Evolutionary conservation across 1,140 invertebrate species (phyloP), one percentile per base, ranked within the genome.

Genomic region (Lanistes nyassanus): DNA sequence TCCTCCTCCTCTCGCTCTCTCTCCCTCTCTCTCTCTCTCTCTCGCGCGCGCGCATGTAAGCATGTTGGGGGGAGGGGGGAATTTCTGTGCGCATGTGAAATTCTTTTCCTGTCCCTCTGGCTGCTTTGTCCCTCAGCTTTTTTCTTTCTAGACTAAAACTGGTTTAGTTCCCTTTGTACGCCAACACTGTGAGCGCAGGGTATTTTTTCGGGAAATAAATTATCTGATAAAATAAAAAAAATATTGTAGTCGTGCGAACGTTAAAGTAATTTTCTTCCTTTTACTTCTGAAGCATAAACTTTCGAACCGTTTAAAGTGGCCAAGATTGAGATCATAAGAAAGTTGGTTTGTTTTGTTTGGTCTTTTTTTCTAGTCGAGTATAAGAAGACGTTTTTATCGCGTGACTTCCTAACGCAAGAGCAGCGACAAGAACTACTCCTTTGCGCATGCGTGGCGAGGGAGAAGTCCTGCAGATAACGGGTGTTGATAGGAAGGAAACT

Each of bases 251-350:
- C 19, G 31, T 69, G n/a, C 4, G 47, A 47, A 29, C 47, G n/a
- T 55, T 60, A 72, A 60, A 72, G 70, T 29, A 37, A 72, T 72
- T 72, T 42, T 34, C 56, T 58, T 72, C 70, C 56, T 72, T 56
- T 72, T 72, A 72, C 26, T 37, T 55, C 31, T 72, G 55, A 72
- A 62, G 55, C 70, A 55, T 72, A 56, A 72, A 72, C 26, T 60
- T 60, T 36, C 36, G 26, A 60, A 58, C 55, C 60, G 7, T 55
- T 60, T n/a, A 55, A 42, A 55, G 42, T 72, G 56, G 37, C 70
- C 70, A 26, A 55, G 70, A 60, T 60, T 5, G 70, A 19, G 26
- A 72, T 72, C 70, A 29, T 70, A 56, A 56, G 56, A 36, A 56
- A 26, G n/a, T 47, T 47, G 42, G 9, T 47, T 47, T 47, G 42